Conservation (phyloP, 2,113 vertebrate species). For the Vicugna pacos region DNA sequence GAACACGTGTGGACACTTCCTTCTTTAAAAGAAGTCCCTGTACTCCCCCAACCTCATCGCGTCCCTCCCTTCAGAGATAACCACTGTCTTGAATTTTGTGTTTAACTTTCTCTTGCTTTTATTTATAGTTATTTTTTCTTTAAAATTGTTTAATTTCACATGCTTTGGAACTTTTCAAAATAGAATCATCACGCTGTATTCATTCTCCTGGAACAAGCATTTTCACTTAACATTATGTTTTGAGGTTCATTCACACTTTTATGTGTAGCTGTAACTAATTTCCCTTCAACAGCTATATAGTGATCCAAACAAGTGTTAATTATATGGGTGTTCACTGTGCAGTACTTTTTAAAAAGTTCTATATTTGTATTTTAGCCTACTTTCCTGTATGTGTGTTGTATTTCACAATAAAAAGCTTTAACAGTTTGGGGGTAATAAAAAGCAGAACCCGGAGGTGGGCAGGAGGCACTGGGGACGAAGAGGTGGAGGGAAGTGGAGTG, state of each 20-base stretch:
- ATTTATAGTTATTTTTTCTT: background rate
- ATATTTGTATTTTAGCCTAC: background rate
- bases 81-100: background rate
- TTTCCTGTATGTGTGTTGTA: background rate
- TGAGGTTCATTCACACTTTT: background rate
- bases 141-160: background rate
- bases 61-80: background rate
- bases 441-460: background rate
- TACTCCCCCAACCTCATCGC: background rate
- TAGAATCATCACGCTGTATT: background rate
- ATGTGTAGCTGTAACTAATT: background rate
- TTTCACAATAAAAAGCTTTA: background rate
- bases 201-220: background rate
- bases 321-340: background rate
- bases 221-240: background rate
- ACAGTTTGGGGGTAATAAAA: background rate
- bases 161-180: background rate
- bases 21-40: background rate
- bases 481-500: background rate
- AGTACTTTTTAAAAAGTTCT: background rate
- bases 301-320: background rate
- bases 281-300: background rate
- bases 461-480: background rate
- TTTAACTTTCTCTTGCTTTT: background rate
- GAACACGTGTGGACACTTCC: background rate